phyloP scores from a whole-genome alignment of 2,888 invertebrate species.

The Synanthedon tipuliformis region DNA sequence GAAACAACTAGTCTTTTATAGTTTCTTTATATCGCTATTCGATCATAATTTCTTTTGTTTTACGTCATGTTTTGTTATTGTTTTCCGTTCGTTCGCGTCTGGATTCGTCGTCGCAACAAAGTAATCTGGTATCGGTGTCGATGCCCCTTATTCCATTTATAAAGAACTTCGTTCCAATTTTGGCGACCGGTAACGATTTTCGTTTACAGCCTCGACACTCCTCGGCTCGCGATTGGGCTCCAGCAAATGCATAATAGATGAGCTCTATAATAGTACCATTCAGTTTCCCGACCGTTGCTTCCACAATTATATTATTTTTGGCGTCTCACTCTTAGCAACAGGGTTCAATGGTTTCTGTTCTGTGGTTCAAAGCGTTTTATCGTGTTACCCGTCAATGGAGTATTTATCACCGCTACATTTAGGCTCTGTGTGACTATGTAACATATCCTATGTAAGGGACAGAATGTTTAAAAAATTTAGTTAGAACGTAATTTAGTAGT shows the following conservation, averaged over 20 bases:
- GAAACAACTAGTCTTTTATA: too few relatives aligned
- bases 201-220: slow-evolving; percentile 34
- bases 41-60: too few relatives aligned
- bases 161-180: slow-evolving; percentile 24
- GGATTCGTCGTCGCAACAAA: too few relatives aligned
- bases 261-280: slow-evolving; percentile 56
- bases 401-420: neutral
- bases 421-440: neutral
- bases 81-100: too few relatives aligned
- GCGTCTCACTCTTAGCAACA: slow-evolving; percentile 30
- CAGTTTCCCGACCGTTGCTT: slow-evolving; percentile 19
- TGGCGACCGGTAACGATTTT: slow-evolving; percentile 49
- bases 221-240: slow-evolving; percentile 38
- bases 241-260: slow-evolving; percentile 57
- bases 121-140: too few relatives aligned
- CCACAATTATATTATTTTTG: slow-evolving; percentile 35
- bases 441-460: neutral
- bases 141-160: too few relatives aligned
- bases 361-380: neutral
- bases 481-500: neutral
- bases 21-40: too few relatives aligned
- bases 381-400: neutral
- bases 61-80: too few relatives aligned
- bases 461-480: neutral
- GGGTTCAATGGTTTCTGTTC: slow-evolving; percentile 17